These are phyloP conservation scores for Drosophila kikkawai DNA, from an alignment of 1,140 invertebrate species.

Conservation along the genomic window DNA sequence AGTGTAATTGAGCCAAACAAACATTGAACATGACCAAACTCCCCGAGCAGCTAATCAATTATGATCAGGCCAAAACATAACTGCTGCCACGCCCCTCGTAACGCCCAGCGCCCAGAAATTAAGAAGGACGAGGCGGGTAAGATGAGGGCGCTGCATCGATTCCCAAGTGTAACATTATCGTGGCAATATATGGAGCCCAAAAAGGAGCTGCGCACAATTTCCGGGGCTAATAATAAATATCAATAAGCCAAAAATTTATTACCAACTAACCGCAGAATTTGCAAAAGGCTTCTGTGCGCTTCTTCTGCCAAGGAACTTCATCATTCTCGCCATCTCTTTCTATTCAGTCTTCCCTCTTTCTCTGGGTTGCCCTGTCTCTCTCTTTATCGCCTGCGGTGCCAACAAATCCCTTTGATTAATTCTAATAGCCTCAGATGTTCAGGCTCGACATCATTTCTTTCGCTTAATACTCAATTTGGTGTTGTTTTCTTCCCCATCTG, in stretches of 20 bases:
- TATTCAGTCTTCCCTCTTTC: background rate
- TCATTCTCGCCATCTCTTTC: conserved; percentile 6
- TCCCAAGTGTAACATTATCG: conserved; percentile 56
- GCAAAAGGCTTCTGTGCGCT: conserved; percentile 34
- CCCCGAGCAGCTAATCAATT: conserved; percentile 47
- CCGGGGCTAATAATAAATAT: conserved; percentile 80
- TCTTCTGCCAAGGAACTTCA: conserved; percentile 22
- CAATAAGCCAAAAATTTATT: conserved; percentile 81
- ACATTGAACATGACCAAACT: conserved; percentile 36
- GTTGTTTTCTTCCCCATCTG: conserved; percentile 40
- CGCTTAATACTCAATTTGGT: conserved; percentile 81
- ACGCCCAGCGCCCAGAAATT: background rate
- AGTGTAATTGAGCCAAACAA: conserved; percentile 48
- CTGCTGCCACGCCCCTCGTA: conserved; percentile 17
- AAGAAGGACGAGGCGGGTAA: background rate
- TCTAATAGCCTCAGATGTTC: conserved; percentile 81
- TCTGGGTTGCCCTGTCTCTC: background rate
- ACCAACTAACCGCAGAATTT: conserved; percentile 72
- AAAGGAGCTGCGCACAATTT: conserved; percentile 53
- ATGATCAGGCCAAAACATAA: conserved; percentile 43
- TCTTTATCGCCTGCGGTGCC: conserved; percentile 55
- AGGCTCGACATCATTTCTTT: conserved; percentile 77
- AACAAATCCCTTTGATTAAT: conserved; percentile 83
- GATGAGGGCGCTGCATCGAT: conserved; percentile 31
- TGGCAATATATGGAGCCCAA: conserved; percentile 34